phyloP scores from a whole-genome alignment of 2,113 vertebrate genomes.

The Tretioscincus oriximinensis region DNA sequence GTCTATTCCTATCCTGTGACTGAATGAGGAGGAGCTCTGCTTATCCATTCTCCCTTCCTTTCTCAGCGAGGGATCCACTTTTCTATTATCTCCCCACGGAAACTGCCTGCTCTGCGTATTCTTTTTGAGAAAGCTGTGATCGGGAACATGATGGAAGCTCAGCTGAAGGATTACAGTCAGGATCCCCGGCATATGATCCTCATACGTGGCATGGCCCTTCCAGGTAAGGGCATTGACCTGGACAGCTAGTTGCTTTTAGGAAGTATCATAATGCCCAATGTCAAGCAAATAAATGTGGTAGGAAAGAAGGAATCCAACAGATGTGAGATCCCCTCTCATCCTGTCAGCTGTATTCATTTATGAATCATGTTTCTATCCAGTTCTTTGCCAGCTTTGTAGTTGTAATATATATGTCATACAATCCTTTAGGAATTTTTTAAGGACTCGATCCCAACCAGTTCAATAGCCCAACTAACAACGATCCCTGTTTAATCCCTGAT shows the following conservation, averaged over 20 bases:
- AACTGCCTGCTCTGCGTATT: constrained; percentile 83
- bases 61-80: constrained; percentile 87
- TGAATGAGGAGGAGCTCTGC: background rate
- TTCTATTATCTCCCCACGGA: constrained; percentile 87
- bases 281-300: background rate
- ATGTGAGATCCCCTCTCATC: background rate
- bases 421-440: no score
- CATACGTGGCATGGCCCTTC: constrained; percentile 85
- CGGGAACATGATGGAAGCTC: constrained; percentile 72
- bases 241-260: background rate
- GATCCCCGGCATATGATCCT: constrained; percentile 92
- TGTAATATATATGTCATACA: no score
- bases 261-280: background rate
- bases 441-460: no score
- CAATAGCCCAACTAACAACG: no score
- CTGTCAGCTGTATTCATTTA: background rate
- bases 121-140: constrained; percentile 85
- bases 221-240: constrained; percentile 68
- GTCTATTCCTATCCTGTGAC: background rate
- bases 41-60: background rate
- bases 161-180: constrained; percentile 84
- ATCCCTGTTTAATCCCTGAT: no score
- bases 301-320: background rate
- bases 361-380: no score
- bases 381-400: no score